Percentiles rank a stretch among this genome's conserved stretches.
These are phyloP conservation scores for Leptodirus hochenwartii DNA, from an alignment of 2,888 invertebrate species.

Conservation along the genomic window DNA sequence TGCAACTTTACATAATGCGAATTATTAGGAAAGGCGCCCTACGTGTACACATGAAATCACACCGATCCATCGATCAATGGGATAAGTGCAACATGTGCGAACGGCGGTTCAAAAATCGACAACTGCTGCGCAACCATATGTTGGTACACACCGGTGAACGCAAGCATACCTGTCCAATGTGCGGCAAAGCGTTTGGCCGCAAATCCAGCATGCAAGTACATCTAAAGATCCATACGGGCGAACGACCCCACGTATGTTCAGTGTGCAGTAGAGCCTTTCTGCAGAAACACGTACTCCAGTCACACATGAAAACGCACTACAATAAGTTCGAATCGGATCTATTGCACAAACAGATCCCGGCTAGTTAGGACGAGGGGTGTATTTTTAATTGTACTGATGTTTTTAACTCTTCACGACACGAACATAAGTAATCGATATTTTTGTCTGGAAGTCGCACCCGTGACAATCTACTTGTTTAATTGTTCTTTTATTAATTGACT, in stretches of 20 bases:
- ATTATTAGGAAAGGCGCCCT: no score
- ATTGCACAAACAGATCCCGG: no score
- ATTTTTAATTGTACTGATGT: no score
- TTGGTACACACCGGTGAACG: conserved; percentile 15
- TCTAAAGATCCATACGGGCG: conserved; percentile 33
- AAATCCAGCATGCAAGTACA: conserved; percentile 32
- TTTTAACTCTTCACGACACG: no score
- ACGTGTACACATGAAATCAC: conserved; percentile 14
- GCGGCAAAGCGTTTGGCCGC: conserved; percentile 34
- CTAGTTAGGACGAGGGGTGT: no score
- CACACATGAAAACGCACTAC: conserved; percentile 32
- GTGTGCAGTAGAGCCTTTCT: conserved; percentile 36
- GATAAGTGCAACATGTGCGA: conserved; percentile 14
- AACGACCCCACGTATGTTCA: conserved; percentile 31
- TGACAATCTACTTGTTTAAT: no score
- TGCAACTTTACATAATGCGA: no score
- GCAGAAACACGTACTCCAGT: conserved; percentile 31
- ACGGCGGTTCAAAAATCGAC: conserved; percentile 14
- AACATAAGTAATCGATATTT: no score
- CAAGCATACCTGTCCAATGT: conserved; percentile 24
- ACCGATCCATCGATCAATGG: conserved; percentile 11
- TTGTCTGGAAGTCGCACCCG: no score
- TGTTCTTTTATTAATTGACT: no score
- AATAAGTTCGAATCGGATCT: no score
- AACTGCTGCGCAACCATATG: conserved; percentile 16